Evolutionary conservation across 2,888 invertebrate species (phyloP), one percentile per base, ranked within the genome.

Genomic region (Coremacera marginata): DNA sequence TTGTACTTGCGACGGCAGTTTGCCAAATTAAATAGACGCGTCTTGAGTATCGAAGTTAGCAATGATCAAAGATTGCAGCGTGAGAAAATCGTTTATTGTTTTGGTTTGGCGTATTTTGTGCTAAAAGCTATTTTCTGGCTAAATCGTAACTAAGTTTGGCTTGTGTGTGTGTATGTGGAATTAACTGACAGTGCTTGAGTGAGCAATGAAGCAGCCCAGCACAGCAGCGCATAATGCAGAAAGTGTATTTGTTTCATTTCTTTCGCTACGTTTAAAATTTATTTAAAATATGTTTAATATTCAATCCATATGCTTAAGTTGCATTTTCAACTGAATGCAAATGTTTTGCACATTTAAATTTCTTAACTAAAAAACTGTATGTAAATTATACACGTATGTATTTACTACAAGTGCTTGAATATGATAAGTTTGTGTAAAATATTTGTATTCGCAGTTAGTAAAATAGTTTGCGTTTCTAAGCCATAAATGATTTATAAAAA

Each of bases 61-160:
- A 94, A 95, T 86, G 91, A 94, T 82, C 94, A 95, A 86, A 92
- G 96, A 78, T 93, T 95, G 84, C 96, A 97, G 87, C 93, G 95
- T 82, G 97, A 98, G 86, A 94, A 96, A 86, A 92, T 96, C 84
- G 91, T 96, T 67, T 96, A 95, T 87, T 95, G 95, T 78, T 90
- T 96, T 83, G 95, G 96, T 37, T 91, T 97, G 83, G 94, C 96
- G 44, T 97, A 97, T 89, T 92, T 97, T 88, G 90, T 96, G 82
- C 91, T 96, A 82, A 97, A 97, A 91, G 92, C 95, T 72, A 93
- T 96, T 82, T 91, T 95, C 84, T 96, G 96, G 96, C 91, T 96
- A 83, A 93, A 92, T 86, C 91, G 92, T 83, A 91, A 91, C 82
- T 92, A 90, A 81, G 78, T 27, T 51, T 37, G 19, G 9, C 5